Evolutionary conservation across 2,888 invertebrate genomes (phyloP), one percentile per base, ranked within the genome.

Genomic region (Cheilosia impressa): DNA sequence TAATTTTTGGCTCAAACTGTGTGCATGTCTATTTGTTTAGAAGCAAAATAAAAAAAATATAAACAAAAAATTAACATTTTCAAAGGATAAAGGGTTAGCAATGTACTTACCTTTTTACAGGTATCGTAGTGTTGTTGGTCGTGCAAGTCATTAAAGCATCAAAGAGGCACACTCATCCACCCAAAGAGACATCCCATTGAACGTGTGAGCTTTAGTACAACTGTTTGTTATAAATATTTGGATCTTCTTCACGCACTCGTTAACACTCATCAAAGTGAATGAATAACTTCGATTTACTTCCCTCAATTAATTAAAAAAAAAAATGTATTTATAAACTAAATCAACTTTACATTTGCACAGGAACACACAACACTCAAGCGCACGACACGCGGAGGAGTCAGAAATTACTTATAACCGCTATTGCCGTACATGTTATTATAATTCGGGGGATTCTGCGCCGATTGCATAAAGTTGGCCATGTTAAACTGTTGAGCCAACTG

Each of bases 351-450:
- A 31, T 71, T 45, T 71, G 50, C 84, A 84, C 78, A 78, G 62
- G 52, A 66, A 75, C 69, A 75, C 69, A 80, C 80, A 71, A 75
- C 58, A 84, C 79, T 58, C 50, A 75, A 62, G 47, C 71, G 19
- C 53, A 57, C 52, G 31, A 55, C 47, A 22, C 73, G 66, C 41
- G 41, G 41, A 24, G 63, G 31, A n/a, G 47, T 43, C 13, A 53
- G 15, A n/a, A 47, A 50, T 80, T 81, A 81, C 27, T 85, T 81
- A 52, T 85, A 85, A 72, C 85, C 81, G 31, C 71, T 38, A 55
- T 71, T 80, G 13, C 76, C 55, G 45, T 76, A 76, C 72, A 72
- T 52, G 13, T 81, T 77, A 58, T 81, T 77, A 58, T 81, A 81
- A 27, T 58, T 76, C 13, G 75, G n/a, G 27, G 57, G 75, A 68